Evolutionary conservation across 2,797 vertebrate genomes (phyloP), one percentile per base, ranked within the genome.

Genomic region (Pogonophryne albipinna): DNA sequence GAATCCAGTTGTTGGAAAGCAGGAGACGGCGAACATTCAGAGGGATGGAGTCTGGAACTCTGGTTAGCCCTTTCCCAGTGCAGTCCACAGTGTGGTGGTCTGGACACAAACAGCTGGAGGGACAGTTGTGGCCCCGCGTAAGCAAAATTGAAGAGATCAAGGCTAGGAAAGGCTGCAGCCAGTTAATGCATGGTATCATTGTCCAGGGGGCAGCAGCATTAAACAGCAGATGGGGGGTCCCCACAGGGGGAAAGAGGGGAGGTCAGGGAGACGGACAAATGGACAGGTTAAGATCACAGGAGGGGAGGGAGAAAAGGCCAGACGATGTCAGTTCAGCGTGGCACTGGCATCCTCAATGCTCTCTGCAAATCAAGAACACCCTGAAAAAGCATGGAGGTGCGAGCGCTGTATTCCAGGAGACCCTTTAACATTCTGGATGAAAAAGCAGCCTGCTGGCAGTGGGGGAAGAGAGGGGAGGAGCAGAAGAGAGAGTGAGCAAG

Each of bases 41-140:
- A 4, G 97, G 97, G 76, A 98, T 96, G 4, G 94, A 94, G 51
- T 95, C 95, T 1, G 97, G 97, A 83, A 98, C 94, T 71, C 88
- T 93, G 38, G 95, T 96, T 23, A 98, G 95, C 77, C 96, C 96
- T 83, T 93, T 94, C 67, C 94, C 95, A 60, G 95, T 93, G 93
- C 97, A 99, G 85, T 99, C 95, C 88, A 98, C 96, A 1, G 97
- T 98, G 93, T 97, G 96, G 66, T 95, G 96, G 93, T 97, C 97
- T 61, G 95, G 93, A 92, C 97, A 98, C 86, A 94, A 86, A 90
- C 97, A 99, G 87, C 89, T 95, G 70, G 95, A 87, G 31, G 97
- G 97, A 89, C 97, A 99, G 50, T 90, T 91, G 63, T 92, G 92
- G 72, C 90, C 96, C 80, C 73, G 87, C 27, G 91, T 79, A 4